Evolutionary conservation across 64 coral and sea anemone species (phyloP), one percentile per base, ranked within the genome.

Genomic region (Dendrophyllia cribrosa): DNA sequence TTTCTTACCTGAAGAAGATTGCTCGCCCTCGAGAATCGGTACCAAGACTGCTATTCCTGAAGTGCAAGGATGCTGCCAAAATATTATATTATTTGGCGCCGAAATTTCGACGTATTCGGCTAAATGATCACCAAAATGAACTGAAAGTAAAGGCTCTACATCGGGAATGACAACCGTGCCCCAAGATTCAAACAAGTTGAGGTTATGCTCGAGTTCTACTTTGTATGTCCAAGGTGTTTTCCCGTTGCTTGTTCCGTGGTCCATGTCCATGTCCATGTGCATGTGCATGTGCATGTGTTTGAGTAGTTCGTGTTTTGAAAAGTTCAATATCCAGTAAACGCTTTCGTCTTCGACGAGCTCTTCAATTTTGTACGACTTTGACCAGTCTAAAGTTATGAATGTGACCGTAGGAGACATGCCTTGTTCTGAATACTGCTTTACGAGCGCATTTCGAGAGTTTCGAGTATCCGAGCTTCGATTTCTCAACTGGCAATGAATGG

Each of bases 111-210:
- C 44, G 7, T 8, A 15, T 20, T 52, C 71, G 26, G 4, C 5
- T 12, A 87, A 9, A 49, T 12, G 1, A 44, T 93, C 91, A 9
- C 91, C 91, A 65, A 93, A 61, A 13, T 93, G 1, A 13, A 93
- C 43, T 48, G 83, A 66, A 52, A 93, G 59, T 68, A 93, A 59
- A n/a, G 91, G 91, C 9, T 93, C 91, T 49, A 76, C 52, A 4
- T 86, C 82, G 86, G 83, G 83, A 16, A 93, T 56, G 60, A 93
- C 70, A 44, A 93, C 15, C 70, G 16, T 93, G 44, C 91, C 91
- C 67, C 81, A 68, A 56, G 51, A 74, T 65, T 87, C 91, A 78
- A 93, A 93, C 72, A 93, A 78, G 26, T 93, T 87, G 19, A 93
- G 65, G 2, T 58, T 82, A 50, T 78, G 59, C 19, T 72, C 91